These are phyloP conservation scores for Lasiommata megera DNA, from an alignment of 2,888 invertebrate genomes.

Conservation along the genomic window DNA sequence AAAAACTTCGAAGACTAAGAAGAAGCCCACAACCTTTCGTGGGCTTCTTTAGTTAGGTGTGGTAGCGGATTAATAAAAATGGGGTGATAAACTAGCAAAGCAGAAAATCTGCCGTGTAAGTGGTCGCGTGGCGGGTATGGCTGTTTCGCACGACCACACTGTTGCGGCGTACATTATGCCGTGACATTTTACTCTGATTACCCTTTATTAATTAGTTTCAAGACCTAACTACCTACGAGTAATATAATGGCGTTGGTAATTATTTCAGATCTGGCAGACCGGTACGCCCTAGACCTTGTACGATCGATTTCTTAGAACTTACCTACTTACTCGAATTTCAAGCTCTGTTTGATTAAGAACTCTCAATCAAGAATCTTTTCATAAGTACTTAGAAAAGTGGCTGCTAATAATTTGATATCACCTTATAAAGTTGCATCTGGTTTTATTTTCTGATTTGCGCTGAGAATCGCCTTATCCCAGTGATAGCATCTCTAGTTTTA, in stretches of 20 bases:
- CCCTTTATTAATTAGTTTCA: slow-evolving; percentile 1
- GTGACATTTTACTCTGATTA: slow-evolving; percentile 7
- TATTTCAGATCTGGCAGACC: neutral
- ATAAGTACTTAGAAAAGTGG: too few relatives aligned
- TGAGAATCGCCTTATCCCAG: too few relatives aligned
- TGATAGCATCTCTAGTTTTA: too few relatives aligned
- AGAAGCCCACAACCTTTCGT: too few relatives aligned
- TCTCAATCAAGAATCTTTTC: too few relatives aligned
- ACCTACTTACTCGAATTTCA: neutral
- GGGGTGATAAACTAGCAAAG: neutral
- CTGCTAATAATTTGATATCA: too few relatives aligned
- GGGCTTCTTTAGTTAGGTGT: too few relatives aligned
- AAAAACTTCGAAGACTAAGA: too few relatives aligned
- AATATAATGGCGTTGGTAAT: neutral
- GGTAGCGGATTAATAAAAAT: neutral
- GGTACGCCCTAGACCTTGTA: slow-evolving; percentile 3
- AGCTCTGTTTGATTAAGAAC: neutral
- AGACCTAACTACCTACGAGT: slow-evolving; percentile 5
- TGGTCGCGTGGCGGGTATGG: neutral
- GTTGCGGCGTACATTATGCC: slow-evolving; percentile 3
- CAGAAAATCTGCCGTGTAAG: slow-evolving; percentile 6
- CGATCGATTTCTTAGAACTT: neutral
- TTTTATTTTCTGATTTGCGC: too few relatives aligned
- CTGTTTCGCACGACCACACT: neutral
- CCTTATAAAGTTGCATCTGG: too few relatives aligned